Evolutionary conservation across 2,797 vertebrate genomes (phyloP).

Genomic region (Meda fulgida): DNA sequence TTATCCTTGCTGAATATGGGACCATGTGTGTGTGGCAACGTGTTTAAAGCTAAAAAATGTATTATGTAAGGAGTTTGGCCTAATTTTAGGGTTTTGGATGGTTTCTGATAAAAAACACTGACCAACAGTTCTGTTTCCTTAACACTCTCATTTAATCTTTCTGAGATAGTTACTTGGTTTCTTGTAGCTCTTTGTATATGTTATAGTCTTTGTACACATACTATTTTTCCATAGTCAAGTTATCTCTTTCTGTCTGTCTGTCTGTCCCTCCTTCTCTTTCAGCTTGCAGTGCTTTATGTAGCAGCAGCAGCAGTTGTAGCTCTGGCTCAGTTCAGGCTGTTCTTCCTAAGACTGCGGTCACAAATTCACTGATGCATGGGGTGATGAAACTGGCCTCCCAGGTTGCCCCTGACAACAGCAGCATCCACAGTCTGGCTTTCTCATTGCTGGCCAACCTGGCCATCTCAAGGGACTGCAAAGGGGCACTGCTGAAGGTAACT

Average conservation of each 20-base stretch:
- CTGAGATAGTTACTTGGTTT: background rate
- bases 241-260: background rate
- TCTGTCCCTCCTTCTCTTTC: constrained; percentile 42
- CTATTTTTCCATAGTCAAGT: background rate
- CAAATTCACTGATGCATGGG: constrained; percentile 84
- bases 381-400: constrained; percentile 88
- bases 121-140: background rate
- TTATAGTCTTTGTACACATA: background rate
- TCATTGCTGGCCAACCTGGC: constrained; percentile 88
- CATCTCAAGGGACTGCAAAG: constrained; percentile 89
- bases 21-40: too few species aligned
- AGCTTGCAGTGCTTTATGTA: constrained; percentile 91
- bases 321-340: constrained; percentile 67
- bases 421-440: constrained; percentile 84
- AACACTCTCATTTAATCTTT: background rate
- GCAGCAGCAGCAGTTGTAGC: constrained; percentile 67
- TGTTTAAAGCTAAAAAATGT: background rate
- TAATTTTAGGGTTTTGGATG: background rate
- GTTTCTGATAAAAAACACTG: background rate
- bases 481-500: constrained; percentile 90
- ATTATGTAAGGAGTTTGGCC: background rate
- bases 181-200: background rate
- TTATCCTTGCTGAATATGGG: background rate
- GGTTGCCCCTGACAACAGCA: constrained; percentile 77
- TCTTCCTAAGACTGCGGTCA: constrained; percentile 69